These are phyloP conservation scores for Xiphophorus maculatus DNA, from an alignment of 2,113 vertebrate genomes.

Conservation along the genomic window DNA sequence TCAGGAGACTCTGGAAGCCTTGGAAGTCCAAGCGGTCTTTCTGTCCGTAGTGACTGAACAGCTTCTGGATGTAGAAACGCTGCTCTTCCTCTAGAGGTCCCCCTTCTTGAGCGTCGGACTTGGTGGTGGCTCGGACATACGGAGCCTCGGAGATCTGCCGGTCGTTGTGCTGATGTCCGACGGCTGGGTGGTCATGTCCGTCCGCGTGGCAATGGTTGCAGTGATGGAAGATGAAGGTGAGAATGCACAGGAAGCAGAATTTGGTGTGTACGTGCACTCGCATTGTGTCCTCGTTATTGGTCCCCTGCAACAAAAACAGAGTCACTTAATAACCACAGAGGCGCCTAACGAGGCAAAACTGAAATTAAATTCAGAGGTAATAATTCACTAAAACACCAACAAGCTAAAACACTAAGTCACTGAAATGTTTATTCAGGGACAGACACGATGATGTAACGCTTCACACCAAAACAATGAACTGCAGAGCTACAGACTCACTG, in stretches of 20 bases:
- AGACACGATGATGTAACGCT: too few species aligned
- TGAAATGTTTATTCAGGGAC: too few species aligned
- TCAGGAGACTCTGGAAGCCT: slow-evolving; percentile 91
- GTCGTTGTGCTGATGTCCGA: slow-evolving; percentile 75
- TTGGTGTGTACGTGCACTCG: slow-evolving; percentile 94
- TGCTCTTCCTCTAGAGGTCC: slow-evolving; percentile 88
- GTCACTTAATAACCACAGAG: neutral
- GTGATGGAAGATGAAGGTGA: slow-evolving; percentile 93
- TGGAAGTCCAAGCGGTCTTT: slow-evolving; percentile 89
- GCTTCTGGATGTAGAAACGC: slow-evolving; percentile 91
- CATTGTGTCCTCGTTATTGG: slow-evolving; percentile 81
- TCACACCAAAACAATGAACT: too few species aligned
- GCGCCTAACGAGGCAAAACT: neutral
- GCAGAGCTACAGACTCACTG: neutral
- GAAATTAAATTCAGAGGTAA: too few species aligned
- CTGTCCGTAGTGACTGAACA: slow-evolving; percentile 91
- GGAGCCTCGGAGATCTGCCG: slow-evolving; percentile 86
- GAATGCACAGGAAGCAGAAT: slow-evolving; percentile 96
- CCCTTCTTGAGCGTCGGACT: slow-evolving; percentile 52
- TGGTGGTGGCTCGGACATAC: slow-evolving; percentile 70
- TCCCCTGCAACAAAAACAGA: slow-evolving; percentile 64
- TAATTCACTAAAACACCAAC: too few species aligned
- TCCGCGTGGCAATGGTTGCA: slow-evolving; percentile 89
- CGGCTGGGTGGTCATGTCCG: slow-evolving; percentile 73
- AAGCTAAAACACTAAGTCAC: too few species aligned